phyloP scores from a whole-genome alignment of 2,797 vertebrate genomes.

The Cyclura pinguis region DNA sequence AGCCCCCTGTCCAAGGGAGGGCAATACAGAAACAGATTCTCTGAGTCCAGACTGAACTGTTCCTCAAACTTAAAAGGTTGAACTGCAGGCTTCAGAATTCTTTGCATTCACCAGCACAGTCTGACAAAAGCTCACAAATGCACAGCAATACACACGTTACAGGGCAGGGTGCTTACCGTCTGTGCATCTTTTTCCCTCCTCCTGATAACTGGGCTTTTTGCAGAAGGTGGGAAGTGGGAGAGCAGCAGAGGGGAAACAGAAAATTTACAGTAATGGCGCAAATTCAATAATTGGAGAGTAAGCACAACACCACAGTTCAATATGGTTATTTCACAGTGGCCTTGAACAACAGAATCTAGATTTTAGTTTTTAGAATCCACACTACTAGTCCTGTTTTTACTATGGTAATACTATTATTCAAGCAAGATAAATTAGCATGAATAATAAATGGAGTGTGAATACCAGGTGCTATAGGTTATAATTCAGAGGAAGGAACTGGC shows the following conservation, averaged over 20 bases:
- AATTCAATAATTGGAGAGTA: constrained; percentile 48
- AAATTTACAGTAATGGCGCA: constrained; percentile 32
- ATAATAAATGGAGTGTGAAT: neutral
- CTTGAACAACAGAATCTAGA: constrained; percentile 60
- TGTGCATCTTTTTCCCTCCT: neutral
- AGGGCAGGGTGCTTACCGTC: neutral
- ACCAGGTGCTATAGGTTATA: too few relatives aligned
- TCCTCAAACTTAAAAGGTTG: neutral
- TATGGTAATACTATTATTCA: neutral
- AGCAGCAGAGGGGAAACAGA: neutral
- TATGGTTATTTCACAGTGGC: constrained; percentile 36
- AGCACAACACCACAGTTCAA: constrained; percentile 58
- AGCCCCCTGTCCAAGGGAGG: neutral
- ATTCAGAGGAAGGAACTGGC: too few relatives aligned
- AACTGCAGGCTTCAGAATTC: neutral
- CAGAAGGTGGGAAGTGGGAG: too few relatives aligned
- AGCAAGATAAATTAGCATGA: neutral
- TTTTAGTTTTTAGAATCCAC: neutral
- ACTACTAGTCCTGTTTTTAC: neutral
- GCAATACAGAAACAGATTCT: neutral
- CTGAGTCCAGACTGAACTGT: neutral
- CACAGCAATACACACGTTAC: neutral
- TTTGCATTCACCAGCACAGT: neutral
- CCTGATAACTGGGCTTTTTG: neutral
- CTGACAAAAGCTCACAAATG: neutral